A percentile compares a stretch with the other conserved stretches of the same genome.
These are phyloP conservation scores for Lasioglossum pauxillum DNA, from an alignment of 2,888 invertebrate species.

Conservation along the genomic window DNA sequence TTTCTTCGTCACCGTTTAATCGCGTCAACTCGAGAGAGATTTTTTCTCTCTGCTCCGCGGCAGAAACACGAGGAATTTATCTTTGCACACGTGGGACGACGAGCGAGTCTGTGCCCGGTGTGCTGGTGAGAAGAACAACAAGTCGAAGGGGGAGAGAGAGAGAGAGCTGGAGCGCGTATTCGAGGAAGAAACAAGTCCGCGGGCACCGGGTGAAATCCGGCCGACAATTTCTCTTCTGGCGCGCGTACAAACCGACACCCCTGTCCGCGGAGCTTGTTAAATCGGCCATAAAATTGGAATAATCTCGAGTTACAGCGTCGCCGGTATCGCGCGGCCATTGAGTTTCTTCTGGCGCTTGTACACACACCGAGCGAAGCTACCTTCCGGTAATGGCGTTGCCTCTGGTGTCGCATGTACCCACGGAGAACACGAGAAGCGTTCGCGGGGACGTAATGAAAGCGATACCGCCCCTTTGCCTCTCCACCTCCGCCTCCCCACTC, in stretches of 20 bases:
- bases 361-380: constrained; percentile 31
- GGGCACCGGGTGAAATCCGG: constrained; percentile 23
- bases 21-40: constrained; percentile 27
- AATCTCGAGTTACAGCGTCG: constrained; percentile 76
- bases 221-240: constrained; percentile 38
- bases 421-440: constrained; percentile 60
- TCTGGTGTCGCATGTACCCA: constrained; percentile 61
- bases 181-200: constrained; percentile 12
- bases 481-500: not conserved
- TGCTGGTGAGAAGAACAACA: not conserved
- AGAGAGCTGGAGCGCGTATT: not conserved
- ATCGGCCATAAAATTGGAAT: constrained; percentile 79
- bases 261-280: constrained; percentile 74
- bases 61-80: constrained; percentile 2
- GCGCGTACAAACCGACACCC: constrained; percentile 37
- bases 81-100: not conserved
- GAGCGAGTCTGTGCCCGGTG: not conserved
- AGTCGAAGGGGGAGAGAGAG: not conserved
- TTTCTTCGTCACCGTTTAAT: constrained; percentile 20
- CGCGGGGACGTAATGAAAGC: constrained; percentile 58
- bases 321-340: constrained; percentile 64
- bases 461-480: constrained; percentile 44
- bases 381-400: constrained; percentile 69
- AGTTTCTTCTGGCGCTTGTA: constrained; percentile 62
- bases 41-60: not conserved